Percentiles rank a stretch among this genome's conserved stretches.
Conservation (phyloP, 1,140 invertebrate species). For the Euborellia annulipes region DNA sequence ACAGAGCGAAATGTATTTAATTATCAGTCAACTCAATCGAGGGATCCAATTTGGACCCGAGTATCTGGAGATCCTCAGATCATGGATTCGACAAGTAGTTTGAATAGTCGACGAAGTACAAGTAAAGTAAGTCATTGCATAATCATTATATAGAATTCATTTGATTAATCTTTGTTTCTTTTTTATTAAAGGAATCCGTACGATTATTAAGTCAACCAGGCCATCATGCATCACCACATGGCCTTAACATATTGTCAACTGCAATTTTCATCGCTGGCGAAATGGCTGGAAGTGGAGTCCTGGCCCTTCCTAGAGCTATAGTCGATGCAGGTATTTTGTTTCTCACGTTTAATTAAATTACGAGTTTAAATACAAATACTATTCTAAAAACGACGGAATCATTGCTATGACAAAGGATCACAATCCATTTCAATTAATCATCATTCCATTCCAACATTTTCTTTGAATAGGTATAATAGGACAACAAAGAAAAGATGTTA, state of each 20-base stretch:
- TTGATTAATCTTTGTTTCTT: no score
- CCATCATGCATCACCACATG: constrained; percentile 17
- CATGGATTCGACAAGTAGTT: constrained; percentile 1
- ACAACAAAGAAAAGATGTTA: no score
- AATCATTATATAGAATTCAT: background rate
- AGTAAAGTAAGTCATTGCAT: constrained; percentile 5
- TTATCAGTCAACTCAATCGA: constrained; percentile 13
- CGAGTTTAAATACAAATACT: background rate
- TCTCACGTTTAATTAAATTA: constrained; percentile 1
- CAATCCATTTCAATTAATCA: background rate
- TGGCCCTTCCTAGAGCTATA: constrained; percentile 49
- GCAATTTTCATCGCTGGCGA: constrained; percentile 51
- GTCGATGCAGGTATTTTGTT: constrained; percentile 39
- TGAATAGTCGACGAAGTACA: constrained; percentile 5
- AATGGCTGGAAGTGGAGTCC: constrained; percentile 57
- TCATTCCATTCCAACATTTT: no score
- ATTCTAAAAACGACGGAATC: background rate
- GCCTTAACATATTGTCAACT: constrained; percentile 33
- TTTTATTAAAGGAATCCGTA: no score
- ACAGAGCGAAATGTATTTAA: constrained; percentile 2
- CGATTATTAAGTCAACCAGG: no score
- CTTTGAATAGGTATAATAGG: no score
- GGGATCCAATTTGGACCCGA: constrained; percentile 15
- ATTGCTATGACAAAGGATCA: background rate
- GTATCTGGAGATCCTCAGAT: constrained; percentile 11